Conservation (phyloP, 2,888 invertebrate species). For the Rosalia funebris region DNA sequence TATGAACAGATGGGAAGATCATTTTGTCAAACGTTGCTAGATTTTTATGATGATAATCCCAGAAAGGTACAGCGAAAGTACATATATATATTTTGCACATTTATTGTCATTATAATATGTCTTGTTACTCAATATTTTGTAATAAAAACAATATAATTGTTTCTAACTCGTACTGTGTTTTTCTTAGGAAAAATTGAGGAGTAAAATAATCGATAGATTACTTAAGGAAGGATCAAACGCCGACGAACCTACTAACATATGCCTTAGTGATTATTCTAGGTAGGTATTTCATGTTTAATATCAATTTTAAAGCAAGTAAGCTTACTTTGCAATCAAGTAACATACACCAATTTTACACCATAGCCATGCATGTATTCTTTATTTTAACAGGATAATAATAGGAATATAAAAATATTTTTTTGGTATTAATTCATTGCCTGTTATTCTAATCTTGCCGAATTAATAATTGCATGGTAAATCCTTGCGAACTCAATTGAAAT, state of each 20-base stretch:
- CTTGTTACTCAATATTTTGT: no score
- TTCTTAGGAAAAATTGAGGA: conserved; percentile 77
- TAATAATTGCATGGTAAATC: no score
- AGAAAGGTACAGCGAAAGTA: conserved; percentile 70
- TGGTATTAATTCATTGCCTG: no score
- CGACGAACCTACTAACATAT: conserved; percentile 88
- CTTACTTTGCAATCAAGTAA: no score
- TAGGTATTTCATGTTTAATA: no score
- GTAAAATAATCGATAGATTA: conserved; percentile 82
- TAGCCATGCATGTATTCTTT: no score
- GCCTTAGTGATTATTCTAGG: conserved; percentile 89
- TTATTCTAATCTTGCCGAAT: no score
- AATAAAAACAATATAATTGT: conserved; percentile 22
- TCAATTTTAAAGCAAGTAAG: no score
- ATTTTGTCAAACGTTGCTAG: conserved; percentile 92
- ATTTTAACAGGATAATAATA: no score
- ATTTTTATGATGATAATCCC: conserved; percentile 89
- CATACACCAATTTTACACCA: no score
- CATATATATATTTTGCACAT: not conserved
- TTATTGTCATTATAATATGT: not conserved
- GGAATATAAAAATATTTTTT: no score
- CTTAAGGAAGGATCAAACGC: conserved; percentile 87
- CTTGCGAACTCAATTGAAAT: no score
- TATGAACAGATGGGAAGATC: conserved; percentile 86
- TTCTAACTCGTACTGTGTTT: conserved; percentile 42